Evolutionary conservation across 2,113 vertebrate species (phyloP).

Genomic region (Strigops habroptila): DNA sequence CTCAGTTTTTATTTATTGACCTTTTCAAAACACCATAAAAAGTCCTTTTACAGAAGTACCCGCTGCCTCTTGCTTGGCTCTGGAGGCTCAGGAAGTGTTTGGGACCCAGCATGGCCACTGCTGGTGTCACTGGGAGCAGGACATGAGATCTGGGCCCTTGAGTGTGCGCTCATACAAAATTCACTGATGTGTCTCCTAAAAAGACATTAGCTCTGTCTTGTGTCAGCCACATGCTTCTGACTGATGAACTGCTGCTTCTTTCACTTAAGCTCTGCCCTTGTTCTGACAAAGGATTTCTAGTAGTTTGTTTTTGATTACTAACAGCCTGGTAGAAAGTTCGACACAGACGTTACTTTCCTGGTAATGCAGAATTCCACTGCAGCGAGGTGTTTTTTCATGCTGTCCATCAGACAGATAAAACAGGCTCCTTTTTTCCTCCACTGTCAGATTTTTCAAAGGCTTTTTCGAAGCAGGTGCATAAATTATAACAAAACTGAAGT

Average conservation of each 20-base stretch:
- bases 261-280: not conserved
- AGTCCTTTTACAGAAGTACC: not conserved
- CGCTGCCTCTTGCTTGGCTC: fast-evolving
- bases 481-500: conserved; percentile 57
- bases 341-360: not conserved
- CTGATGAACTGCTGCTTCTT: conserved; percentile 5
- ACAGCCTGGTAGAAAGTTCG: not conserved
- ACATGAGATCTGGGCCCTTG: not conserved
- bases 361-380: not conserved
- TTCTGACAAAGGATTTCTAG: conserved; percentile 19
- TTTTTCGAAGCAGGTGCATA: conserved; percentile 64
- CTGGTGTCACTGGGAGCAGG: not conserved
- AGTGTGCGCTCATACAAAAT: fast-evolving
- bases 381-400: not conserved
- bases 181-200: not conserved
- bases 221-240: not conserved
- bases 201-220: not conserved
- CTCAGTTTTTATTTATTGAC: not conserved
- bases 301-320: conserved; percentile 26
- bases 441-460: conserved; percentile 49
- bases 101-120: not conserved
- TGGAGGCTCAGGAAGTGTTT: fast-evolving
- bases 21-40: not conserved
- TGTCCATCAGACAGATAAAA: conserved; percentile 18
- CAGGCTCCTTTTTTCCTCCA: not conserved